Percentiles rank a stretch among this genome's conserved stretches.
These are phyloP conservation scores for Pristionchus japonicus DNA, from an alignment of 2,888 invertebrate species.

Conservation along the genomic window DNA sequence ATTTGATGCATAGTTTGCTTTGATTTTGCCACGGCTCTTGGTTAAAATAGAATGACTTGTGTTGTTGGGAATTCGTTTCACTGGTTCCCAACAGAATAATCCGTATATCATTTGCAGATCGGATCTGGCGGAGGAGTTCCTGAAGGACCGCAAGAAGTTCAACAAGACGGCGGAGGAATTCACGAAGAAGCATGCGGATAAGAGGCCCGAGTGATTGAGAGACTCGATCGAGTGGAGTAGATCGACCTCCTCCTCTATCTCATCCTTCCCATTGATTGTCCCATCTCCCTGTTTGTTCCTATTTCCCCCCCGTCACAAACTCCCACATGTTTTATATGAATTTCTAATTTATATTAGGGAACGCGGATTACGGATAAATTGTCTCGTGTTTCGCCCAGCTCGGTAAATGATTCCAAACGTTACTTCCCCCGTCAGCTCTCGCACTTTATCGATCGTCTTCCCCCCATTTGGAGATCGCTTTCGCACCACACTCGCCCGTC, in stretches of 20 bases:
- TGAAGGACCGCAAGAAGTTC: slow-evolving; percentile 96
- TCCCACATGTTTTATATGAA: background rate
- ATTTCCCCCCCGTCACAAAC: background rate
- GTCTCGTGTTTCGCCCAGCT: slow-evolving; percentile 34
- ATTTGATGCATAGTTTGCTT: no score
- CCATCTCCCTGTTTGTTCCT: background rate
- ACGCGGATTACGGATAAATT: slow-evolving; percentile 35
- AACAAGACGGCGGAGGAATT: slow-evolving; percentile 98
- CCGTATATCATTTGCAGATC: slow-evolving; percentile 77
- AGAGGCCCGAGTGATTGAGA: slow-evolving; percentile 82
- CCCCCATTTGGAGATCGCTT: no score
- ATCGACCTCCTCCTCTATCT: background rate
- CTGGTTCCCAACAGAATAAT: background rate
- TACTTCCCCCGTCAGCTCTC: background rate
- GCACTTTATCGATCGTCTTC: background rate
- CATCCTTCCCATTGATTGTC: background rate
- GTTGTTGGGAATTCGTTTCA: no score
- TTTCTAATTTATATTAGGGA: slow-evolving; percentile 37
- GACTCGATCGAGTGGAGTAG: no score
- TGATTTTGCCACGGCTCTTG: no score
- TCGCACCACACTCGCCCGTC: no score
- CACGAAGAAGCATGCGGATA: slow-evolving; percentile 97
- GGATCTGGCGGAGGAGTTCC: slow-evolving; percentile 95
- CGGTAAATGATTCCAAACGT: slow-evolving; percentile 33
- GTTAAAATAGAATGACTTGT: no score